Conservation (phyloP, 2,888 invertebrate species). For the Hanleya hanleyi region DNA sequence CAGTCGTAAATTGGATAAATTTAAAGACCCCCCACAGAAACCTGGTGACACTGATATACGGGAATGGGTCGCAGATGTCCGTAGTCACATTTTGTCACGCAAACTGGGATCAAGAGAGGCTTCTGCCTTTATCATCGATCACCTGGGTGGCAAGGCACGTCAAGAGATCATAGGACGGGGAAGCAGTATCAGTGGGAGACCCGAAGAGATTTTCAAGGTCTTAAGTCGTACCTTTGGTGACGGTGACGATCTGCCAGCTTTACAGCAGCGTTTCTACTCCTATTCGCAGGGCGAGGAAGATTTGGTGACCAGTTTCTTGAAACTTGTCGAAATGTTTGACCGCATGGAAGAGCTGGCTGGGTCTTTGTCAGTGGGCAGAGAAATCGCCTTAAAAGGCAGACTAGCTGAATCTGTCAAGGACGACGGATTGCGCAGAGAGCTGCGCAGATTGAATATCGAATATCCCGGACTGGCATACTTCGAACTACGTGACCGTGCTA, state of each 20-base stretch:
- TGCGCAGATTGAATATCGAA: not conserved
- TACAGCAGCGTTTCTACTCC: not conserved
- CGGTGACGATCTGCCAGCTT: not conserved
- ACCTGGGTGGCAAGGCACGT: slow-evolving; percentile 7
- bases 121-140: slow-evolving; percentile 10
- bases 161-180: not conserved
- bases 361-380: not conserved
- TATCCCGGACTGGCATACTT: not conserved
- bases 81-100: not conserved
- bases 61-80: too few relatives aligned
- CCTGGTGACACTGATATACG: too few relatives aligned
- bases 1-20: too few relatives aligned
- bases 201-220: not conserved
- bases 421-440: not conserved
- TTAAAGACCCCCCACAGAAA: too few relatives aligned
- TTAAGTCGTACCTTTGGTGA: not conserved
- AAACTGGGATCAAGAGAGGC: not conserved
- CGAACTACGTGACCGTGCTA: not conserved
- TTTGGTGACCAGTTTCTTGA: not conserved
- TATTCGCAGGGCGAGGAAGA: not conserved
- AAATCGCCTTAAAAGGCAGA: not conserved
- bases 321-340: not conserved
- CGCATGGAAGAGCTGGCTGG: not conserved
- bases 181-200: not conserved
- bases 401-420: not conserved